A percentile compares a stretch with the other conserved stretches of the same genome.
Evolutionary conservation across 2,888 invertebrate genomes (phyloP).

Genomic region (Empis livida): DNA sequence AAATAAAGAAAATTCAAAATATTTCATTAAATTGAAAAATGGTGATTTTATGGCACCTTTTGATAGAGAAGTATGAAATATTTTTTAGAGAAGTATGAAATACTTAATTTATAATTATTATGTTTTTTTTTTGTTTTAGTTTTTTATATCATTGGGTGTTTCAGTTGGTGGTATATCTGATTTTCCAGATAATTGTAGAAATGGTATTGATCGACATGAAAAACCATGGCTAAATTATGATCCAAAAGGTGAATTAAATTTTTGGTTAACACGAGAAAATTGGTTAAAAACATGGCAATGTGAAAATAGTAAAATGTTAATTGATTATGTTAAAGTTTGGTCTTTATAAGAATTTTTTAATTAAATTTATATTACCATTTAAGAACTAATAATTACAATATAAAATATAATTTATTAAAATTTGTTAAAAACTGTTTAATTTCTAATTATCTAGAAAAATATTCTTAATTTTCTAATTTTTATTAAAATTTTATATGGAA

Average conservation of each 20-base stretch:
- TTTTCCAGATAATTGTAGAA: constrained; percentile 45
- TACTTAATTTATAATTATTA: too few relatives aligned
- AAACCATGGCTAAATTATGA: constrained; percentile 67
- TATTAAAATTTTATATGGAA: too few relatives aligned
- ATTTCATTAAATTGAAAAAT: neutral
- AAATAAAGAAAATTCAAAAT: neutral
- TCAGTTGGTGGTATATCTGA: constrained; percentile 64
- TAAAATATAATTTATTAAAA: too few relatives aligned
- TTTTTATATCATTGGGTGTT: constrained; percentile 63
- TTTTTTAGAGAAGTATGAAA: too few relatives aligned
- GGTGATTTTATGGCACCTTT: neutral
- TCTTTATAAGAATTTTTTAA: too few relatives aligned
- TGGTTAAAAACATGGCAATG: neutral
- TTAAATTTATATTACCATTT: too few relatives aligned
- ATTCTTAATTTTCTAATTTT: too few relatives aligned
- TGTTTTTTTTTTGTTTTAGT: constrained; percentile 22
- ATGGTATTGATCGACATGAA: constrained; percentile 6
- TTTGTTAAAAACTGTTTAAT: too few relatives aligned
- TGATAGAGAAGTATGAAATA: neutral
- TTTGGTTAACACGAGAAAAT: constrained; percentile 40
- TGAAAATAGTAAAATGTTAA: neutral
- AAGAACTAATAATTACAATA: too few relatives aligned
- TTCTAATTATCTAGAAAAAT: too few relatives aligned
- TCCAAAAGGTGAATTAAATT: constrained; percentile 52
- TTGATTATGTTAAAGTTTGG: neutral